Percentiles rank a stretch among this genome's conserved stretches.
These are phyloP conservation scores for Ypsolopha scabrella DNA, from an alignment of 2,888 invertebrate species.

Conservation along the genomic window DNA sequence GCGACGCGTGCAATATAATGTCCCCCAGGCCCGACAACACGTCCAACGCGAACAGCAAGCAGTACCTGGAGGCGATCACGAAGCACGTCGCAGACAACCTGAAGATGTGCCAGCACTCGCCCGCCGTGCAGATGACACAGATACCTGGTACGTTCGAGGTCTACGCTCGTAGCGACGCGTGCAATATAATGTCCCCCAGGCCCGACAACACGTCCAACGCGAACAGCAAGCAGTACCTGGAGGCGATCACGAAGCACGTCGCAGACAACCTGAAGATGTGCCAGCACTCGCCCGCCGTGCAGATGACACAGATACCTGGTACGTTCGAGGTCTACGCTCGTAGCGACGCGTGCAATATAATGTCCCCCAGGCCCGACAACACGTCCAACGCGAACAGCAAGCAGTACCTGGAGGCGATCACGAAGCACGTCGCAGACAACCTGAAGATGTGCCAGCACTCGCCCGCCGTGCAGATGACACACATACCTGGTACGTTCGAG, in stretches of 20 bases:
- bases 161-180: too few species aligned
- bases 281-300: conserved; percentile 94
- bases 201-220: background rate
- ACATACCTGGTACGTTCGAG: too few species aligned
- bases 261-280: conserved; percentile 95
- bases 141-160: conserved; percentile 80
- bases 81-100: conserved; percentile 93
- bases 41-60: conserved; percentile 92
- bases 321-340: too few species aligned
- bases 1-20: too few species aligned
- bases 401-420: too few species aligned
- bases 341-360: too few species aligned
- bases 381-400: background rate
- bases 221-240: too few species aligned
- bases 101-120: conserved; percentile 93
- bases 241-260: too few species aligned
- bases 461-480: conserved; percentile 96
- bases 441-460: conserved; percentile 93
- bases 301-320: conserved; percentile 82
- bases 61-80: conserved; percentile 93
- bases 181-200: background rate
- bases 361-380: background rate
- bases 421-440: conserved; percentile 92
- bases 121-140: conserved; percentile 98
- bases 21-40: conserved; percentile 23